Evolutionary conservation across 1,140 invertebrate species (phyloP), one percentile per base, ranked within the genome.

Genomic region (Drosophila sp.): DNA sequence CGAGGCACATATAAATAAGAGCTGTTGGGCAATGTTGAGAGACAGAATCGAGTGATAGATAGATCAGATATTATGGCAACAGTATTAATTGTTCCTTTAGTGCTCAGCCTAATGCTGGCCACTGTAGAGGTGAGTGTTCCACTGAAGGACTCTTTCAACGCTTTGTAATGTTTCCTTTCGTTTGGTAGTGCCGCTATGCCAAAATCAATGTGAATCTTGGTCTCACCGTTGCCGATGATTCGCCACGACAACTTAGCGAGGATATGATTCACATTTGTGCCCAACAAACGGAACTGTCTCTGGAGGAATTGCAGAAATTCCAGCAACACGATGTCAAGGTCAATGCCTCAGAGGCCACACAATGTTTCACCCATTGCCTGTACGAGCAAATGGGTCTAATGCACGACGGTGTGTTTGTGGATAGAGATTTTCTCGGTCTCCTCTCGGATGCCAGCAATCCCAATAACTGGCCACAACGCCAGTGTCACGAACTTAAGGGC

Each of bases 361-460:
- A 82, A 66, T 82, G 80, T 40, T 82, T 82, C 38, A 77, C 79
- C 0, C 80, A 82, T 35, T 82, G 79, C 4, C 56, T 82, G 25
- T 82, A 78, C 23, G 80, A 82, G 50, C 79, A 82, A 11, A 78
- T 82, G 80, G 80, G 79, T 5, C 64, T 81, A 33, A 70, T 81
- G 74, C 75, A 73, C 32, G 70, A 82, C 6, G 80, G 79, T 0
- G 63, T 82, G 1, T 82, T 82, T 25, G 80, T 81, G 38, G 66
- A 82, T 3, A 61, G 67, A 11, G 74, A 82, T 32, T 54, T 78
- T 23, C 50, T 78, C 5, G 60, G 70, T 1, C 44, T 63, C 0
- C 33, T 82, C 29, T 69, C 66, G 11, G 74, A 65, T n/a, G 66
- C 25, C 27, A 78, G 10, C 27, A 73, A 82, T 54, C 63, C 74